Evolutionary conservation across 2,113 vertebrate species (phyloP).

Genomic region (Ancistrus triradiatus): DNA sequence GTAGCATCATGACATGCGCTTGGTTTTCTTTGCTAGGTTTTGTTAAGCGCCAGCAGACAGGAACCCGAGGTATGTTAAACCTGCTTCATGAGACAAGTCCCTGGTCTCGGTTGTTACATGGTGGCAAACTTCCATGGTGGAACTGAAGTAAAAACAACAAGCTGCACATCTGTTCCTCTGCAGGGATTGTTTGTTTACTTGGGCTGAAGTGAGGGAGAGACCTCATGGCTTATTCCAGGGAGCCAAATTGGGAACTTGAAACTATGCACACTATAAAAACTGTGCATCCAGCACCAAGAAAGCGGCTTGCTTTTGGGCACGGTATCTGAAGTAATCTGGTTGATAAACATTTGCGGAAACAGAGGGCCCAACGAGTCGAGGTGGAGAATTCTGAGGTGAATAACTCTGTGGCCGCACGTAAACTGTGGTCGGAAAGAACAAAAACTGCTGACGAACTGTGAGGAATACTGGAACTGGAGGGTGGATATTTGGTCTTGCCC

Average conservation of each 20-base stretch:
- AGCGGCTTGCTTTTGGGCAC: conserved; percentile 49
- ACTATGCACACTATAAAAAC: conserved; percentile 50
- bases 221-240: conserved; percentile 42
- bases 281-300: conserved; percentile 36
- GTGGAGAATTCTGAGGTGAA: conserved; percentile 55
- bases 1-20: too few relatives aligned
- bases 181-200: conserved; percentile 47
- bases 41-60: too few relatives aligned
- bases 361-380: conserved; percentile 48
- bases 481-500: conserved; percentile 47
- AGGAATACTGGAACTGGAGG: conserved; percentile 46
- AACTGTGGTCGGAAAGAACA: conserved; percentile 67
- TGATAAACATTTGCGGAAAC: conserved; percentile 60
- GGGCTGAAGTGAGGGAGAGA: conserved; percentile 29
- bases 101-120: conserved; percentile 32
- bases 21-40: too few relatives aligned
- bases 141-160: conserved; percentile 13
- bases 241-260: conserved; percentile 55
- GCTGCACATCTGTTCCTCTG: conserved; percentile 43
- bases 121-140: conserved; percentile 34
- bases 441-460: conserved; percentile 65
- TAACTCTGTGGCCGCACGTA: conserved; percentile 59
- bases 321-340: conserved; percentile 51
- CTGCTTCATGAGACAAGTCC: too few relatives aligned
- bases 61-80: too few relatives aligned